These are phyloP conservation scores for Disparrhopalites patrizii DNA, from an alignment of 2,888 invertebrate species.

Conservation along the genomic window DNA sequence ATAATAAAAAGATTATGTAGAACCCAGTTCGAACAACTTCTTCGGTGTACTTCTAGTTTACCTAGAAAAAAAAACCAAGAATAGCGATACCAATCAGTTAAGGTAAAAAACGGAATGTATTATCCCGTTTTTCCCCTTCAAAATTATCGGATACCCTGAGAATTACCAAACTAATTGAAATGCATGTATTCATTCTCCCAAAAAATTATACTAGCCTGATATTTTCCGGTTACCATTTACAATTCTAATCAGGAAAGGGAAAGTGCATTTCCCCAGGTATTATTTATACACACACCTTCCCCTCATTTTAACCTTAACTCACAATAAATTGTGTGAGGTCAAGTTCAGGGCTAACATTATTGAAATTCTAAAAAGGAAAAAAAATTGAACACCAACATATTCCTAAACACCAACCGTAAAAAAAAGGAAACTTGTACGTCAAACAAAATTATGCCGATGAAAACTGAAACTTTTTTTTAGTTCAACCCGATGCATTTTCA, in stretches of 20 bases:
- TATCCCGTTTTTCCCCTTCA: too few relatives aligned
- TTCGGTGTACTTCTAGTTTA: too few relatives aligned
- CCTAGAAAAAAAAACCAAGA: too few relatives aligned
- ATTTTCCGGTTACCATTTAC: background rate
- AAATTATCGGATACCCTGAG: too few relatives aligned
- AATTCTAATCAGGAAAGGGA: conserved; percentile 4
- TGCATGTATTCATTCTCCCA: conserved; percentile 17
- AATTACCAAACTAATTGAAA: conserved; percentile 13
- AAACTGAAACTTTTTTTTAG: background rate
- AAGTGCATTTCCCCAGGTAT: background rate
- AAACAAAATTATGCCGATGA: too few relatives aligned
- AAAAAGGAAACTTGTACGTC: background rate
- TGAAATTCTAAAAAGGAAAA: too few relatives aligned
- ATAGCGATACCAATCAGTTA: too few relatives aligned
- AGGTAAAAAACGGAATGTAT: too few relatives aligned
- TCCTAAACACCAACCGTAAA: background rate
- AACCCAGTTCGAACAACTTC: too few relatives aligned
- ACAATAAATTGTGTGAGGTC: conserved; percentile 20
- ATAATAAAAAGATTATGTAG: too few relatives aligned
- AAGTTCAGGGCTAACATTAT: conserved; percentile 16
- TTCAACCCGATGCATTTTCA: too few relatives aligned
- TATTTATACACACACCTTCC: background rate
- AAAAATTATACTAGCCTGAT: background rate
- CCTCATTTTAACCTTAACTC: conserved; percentile 6
- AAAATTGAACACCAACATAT: too few relatives aligned